These are phyloP conservation scores for Drosophila imparisetae DNA, from an alignment of 2,888 invertebrate genomes.

Conservation along the genomic window DNA sequence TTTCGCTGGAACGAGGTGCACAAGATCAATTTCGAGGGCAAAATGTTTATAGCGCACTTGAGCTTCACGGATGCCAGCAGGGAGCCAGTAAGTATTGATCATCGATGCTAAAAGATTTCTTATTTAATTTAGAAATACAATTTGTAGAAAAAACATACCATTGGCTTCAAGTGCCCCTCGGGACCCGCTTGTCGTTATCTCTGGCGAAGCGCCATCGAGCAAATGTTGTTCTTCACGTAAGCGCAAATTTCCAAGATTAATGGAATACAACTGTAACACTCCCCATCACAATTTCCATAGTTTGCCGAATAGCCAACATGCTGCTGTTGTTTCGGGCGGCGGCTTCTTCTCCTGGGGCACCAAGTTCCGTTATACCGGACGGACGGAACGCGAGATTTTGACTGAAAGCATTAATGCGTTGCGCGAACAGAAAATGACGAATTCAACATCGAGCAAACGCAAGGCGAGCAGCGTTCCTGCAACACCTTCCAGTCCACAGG, in stretches of 20 bases:
- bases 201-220: constrained; percentile 98
- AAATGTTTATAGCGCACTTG: constrained; percentile 98
- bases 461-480: constrained; percentile 95
- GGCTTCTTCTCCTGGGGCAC: constrained; percentile 97
- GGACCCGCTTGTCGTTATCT: constrained; percentile 97
- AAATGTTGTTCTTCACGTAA: constrained; percentile 99
- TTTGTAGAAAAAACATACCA: constrained; percentile 95
- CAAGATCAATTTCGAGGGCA: constrained; percentile 98
- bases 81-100: constrained; percentile 80
- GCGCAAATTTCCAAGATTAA: constrained; percentile 76
- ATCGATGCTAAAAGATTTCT: neutral
- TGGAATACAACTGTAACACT: neutral
- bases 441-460: constrained; percentile 87
- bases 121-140: constrained; percentile 10
- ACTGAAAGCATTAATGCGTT: constrained; percentile 91
- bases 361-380: constrained; percentile 96
- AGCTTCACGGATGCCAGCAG: constrained; percentile 94
- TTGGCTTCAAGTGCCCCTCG: constrained; percentile 97
- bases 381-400: constrained; percentile 95
- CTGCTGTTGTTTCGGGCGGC: constrained; percentile 94
- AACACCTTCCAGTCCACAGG: constrained; percentile 91
- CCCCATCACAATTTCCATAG: constrained; percentile 84
- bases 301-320: constrained; percentile 93
- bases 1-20: constrained; percentile 98
- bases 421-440: constrained; percentile 87